These are phyloP conservation scores for Orchestes rusci DNA, from an alignment of 2,888 invertebrate genomes.

Conservation along the genomic window DNA sequence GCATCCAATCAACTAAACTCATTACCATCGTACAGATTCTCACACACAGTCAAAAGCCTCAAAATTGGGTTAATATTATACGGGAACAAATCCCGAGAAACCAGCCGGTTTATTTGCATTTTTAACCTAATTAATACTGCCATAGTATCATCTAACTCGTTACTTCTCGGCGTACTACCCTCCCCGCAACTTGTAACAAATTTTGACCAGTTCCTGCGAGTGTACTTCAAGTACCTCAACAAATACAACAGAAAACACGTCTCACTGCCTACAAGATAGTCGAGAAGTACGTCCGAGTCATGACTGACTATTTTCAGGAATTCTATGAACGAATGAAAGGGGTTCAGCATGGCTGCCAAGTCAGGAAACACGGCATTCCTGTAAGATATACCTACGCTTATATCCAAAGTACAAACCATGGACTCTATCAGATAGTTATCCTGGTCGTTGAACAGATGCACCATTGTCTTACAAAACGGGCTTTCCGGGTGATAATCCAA, in stretches of 20 bases:
- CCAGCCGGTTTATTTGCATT: slow-evolving; percentile 73
- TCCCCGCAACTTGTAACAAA: slow-evolving; percentile 71
- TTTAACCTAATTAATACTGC: slow-evolving; percentile 71
- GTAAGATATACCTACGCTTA: slow-evolving; percentile 77
- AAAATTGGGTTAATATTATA: slow-evolving; percentile 87
- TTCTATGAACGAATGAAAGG: slow-evolving; percentile 79
- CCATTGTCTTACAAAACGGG: slow-evolving; percentile 79
- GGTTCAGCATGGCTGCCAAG: slow-evolving; percentile 74
- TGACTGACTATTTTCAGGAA: slow-evolving; percentile 77
- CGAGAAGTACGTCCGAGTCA: slow-evolving; percentile 72
- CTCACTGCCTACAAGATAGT: slow-evolving; percentile 83
- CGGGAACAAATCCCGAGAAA: slow-evolving; percentile 76
- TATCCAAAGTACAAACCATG: slow-evolving; percentile 86
- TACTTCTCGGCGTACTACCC: slow-evolving; percentile 41
- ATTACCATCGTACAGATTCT: slow-evolving; percentile 77
- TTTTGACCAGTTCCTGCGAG: slow-evolving; percentile 74
- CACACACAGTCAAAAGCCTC: slow-evolving; percentile 74
- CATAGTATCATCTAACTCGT: slow-evolving; percentile 75
- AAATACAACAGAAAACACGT: slow-evolving; percentile 84
- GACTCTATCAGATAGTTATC: slow-evolving; percentile 87
- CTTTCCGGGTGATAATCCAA: slow-evolving; percentile 84
- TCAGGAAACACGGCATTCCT: slow-evolving; percentile 74
- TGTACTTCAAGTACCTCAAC: slow-evolving; percentile 76
- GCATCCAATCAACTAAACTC: slow-evolving; percentile 72
- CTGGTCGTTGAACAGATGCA: slow-evolving; percentile 83